phyloP scores from a whole-genome alignment of 2,797 vertebrate genomes.

The Rhinella marina region DNA sequence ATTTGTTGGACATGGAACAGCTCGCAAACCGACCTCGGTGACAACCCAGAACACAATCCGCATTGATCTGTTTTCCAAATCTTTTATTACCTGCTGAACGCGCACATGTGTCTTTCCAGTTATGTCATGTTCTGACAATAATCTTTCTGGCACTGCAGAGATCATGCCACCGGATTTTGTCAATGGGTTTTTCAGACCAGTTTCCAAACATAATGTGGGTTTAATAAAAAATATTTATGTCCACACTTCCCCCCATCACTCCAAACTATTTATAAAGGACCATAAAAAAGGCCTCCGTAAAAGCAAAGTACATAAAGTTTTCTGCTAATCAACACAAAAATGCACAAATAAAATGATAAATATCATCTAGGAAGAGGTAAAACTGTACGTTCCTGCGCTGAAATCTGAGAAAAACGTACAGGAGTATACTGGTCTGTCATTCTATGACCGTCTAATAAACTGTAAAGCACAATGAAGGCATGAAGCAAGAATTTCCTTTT shows the following conservation, averaged over 20 bases:
- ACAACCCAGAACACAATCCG: constrained; percentile 24
- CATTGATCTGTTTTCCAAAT: constrained; percentile 46
- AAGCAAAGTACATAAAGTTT: neutral
- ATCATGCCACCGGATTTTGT: constrained; percentile 52
- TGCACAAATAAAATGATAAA: neutral
- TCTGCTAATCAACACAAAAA: neutral
- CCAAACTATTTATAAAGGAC: neutral
- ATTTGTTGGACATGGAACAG: constrained; percentile 14
- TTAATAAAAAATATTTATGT: constrained; percentile 35
- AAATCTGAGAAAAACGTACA: neutral
- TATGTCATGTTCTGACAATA: constrained; percentile 48
- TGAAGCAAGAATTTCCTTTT: neutral
- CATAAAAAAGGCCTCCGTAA: neutral
- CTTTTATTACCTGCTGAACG: constrained; percentile 51
- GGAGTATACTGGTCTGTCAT: neutral
- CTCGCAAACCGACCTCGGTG: constrained; percentile 15
- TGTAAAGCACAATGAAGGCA: neutral
- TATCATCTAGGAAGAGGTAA: neutral
- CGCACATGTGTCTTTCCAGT: constrained; percentile 42
- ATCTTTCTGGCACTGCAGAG: constrained; percentile 41
- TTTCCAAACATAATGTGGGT: constrained; percentile 19
- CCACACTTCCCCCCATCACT: neutral
- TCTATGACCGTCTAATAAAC: neutral
- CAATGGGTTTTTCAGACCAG: constrained; percentile 39
- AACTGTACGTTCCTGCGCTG: neutral